phyloP scores from a whole-genome alignment of 2,113 vertebrate species.

The Archilochus colubris region DNA sequence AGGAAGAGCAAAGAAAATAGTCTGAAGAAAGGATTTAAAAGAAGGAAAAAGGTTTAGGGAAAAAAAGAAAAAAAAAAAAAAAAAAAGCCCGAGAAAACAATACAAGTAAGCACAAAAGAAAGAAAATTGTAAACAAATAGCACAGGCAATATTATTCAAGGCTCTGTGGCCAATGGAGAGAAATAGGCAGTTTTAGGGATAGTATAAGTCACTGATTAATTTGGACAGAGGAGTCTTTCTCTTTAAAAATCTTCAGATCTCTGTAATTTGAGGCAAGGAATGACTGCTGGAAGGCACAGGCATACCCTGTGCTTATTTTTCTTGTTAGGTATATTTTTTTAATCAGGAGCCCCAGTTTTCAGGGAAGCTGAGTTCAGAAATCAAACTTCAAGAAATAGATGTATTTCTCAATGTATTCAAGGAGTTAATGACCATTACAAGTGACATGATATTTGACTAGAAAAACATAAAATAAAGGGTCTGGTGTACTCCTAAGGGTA shows the following conservation, averaged over 20 bases:
- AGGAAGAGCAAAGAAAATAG: background rate
- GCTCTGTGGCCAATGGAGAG: background rate
- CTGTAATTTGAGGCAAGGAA: background rate
- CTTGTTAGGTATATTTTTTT: background rate
- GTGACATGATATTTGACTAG: background rate
- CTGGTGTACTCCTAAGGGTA: background rate
- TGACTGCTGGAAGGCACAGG: background rate
- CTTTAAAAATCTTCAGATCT: background rate
- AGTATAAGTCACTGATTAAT: background rate
- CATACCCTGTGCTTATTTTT: background rate
- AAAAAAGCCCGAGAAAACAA: fast-evolving
- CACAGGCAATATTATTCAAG: background rate
- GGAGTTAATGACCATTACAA: background rate
- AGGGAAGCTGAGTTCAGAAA: background rate
- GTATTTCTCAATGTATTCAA: background rate
- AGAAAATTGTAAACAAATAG: background rate
- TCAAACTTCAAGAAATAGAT: background rate
- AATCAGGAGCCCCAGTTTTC: background rate
- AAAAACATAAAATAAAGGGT: background rate
- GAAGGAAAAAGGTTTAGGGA: background rate
- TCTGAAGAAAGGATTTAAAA: background rate
- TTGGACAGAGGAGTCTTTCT: background rate
- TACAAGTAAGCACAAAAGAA: background rate
- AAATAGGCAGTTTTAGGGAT: background rate
- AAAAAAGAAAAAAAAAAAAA: fast-evolving